These are phyloP conservation scores for Neolamprologus cancellatus DNA, from an alignment of 2,113 vertebrate genomes.

Conservation along the genomic window DNA sequence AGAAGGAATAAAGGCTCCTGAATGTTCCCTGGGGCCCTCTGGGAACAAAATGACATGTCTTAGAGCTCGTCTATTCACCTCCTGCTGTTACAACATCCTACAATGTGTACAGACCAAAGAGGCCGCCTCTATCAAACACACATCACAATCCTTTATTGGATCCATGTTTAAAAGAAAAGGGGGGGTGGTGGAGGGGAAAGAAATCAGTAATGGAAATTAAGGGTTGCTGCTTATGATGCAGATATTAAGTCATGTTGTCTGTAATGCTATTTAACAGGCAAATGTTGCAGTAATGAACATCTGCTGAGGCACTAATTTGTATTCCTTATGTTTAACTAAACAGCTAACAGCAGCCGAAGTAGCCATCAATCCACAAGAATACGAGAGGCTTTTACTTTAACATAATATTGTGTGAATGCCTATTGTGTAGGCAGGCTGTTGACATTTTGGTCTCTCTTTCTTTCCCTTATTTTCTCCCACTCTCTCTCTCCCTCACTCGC, in stretches of 20 bases:
- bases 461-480: background rate
- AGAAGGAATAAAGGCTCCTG: conserved; percentile 43
- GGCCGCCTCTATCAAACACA: background rate
- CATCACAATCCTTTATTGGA: background rate
- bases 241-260: conserved; percentile 14
- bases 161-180: background rate
- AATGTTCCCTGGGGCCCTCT: conserved; percentile 38
- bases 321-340: conserved; percentile 36
- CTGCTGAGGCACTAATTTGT: conserved; percentile 38
- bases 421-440: conserved; percentile 23
- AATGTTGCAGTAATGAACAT: conserved; percentile 40
- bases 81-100: conserved; percentile 22
- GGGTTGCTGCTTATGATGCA: background rate
- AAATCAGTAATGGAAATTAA: conserved; percentile 35
- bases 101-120: background rate
- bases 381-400: conserved; percentile 23
- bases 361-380: conserved; percentile 21
- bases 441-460: conserved; percentile 1
- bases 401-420: conserved; percentile 12
- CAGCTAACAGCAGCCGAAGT: background rate
- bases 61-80: conserved; percentile 13
- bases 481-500: background rate
- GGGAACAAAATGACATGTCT: conserved; percentile 39
- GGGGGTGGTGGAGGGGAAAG: too few species aligned
- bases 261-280: conserved; percentile 20